phyloP scores from a whole-genome alignment of 2,797 vertebrate genomes.

The Cirrhinus mrigala region DNA sequence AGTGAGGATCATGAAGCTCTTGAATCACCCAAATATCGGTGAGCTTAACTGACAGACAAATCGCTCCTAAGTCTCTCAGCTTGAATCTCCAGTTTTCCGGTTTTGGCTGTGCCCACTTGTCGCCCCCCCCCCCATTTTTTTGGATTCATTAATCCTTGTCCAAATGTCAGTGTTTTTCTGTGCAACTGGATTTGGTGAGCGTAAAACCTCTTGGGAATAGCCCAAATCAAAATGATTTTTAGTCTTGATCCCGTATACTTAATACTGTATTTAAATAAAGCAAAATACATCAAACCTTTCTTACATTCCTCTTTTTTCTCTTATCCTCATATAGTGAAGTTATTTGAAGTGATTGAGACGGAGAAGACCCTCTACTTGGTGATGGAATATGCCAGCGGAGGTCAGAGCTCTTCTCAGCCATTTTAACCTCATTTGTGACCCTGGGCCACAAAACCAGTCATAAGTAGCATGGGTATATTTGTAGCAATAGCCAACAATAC shows the following conservation, averaged over 20 bases:
- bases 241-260: background rate
- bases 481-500: too few relatives aligned
- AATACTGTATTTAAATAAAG: background rate
- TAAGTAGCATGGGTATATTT: too few relatives aligned
- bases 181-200: slow-evolving; percentile 25
- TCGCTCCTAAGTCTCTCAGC: slow-evolving; percentile 19
- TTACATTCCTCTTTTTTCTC: background rate
- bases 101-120: slow-evolving; percentile 23
- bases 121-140: background rate
- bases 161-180: slow-evolving; percentile 42
- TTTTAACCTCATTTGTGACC: slow-evolving; percentile 6
- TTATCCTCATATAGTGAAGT: slow-evolving; percentile 80
- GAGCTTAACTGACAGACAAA: slow-evolving; percentile 65
- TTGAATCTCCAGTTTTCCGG: slow-evolving; percentile 25
- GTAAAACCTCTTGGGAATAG: slow-evolving; percentile 10
- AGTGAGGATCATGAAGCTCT: slow-evolving; percentile 94
- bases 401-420: slow-evolving; percentile 72
- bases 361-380: slow-evolving; percentile 94
- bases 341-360: slow-evolving; percentile 94
- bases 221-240: slow-evolving; percentile 5
- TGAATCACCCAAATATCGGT: slow-evolving; percentile 96
- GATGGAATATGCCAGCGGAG: slow-evolving; percentile 94
- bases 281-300: slow-evolving; percentile 14
- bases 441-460: too few relatives aligned
- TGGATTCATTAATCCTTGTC: slow-evolving; percentile 20